These are phyloP conservation scores for Porites divaricata DNA, from an alignment of 92 coral and sea anemone species.

Conservation along the genomic window DNA sequence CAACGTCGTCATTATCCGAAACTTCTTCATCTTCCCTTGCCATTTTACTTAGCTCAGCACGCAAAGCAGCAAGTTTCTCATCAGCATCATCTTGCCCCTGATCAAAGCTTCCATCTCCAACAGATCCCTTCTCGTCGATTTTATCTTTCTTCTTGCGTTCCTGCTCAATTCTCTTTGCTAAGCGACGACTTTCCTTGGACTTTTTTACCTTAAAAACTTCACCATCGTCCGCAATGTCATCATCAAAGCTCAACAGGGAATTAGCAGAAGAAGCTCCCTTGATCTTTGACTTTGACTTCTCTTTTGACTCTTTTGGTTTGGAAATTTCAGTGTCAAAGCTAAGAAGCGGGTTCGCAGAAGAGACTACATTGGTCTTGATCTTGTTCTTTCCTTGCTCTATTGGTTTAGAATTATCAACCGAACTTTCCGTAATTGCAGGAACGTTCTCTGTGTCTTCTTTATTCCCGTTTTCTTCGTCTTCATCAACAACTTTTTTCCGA, in stretches of 20 bases:
- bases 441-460: constrained; percentile 63
- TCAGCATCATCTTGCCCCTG: constrained; percentile 40
- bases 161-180: constrained; percentile 80
- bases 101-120: not conserved
- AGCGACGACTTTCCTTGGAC: constrained; percentile 94
- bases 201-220: constrained; percentile 93
- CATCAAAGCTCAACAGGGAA: constrained; percentile 89
- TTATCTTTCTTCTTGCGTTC: constrained; percentile 77
- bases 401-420: constrained; percentile 33
- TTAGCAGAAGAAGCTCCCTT: constrained; percentile 69
- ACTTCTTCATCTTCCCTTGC: constrained; percentile 80
- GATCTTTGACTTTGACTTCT: constrained; percentile 87
- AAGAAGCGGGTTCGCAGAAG: constrained; percentile 79
- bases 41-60: constrained; percentile 92
- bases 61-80: constrained; percentile 79
- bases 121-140: constrained; percentile 35
- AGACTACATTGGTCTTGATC: constrained; percentile 54
- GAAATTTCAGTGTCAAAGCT: constrained; percentile 80
- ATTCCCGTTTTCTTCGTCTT: constrained; percentile 71
- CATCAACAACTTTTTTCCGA: constrained; percentile 79
- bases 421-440: constrained; percentile 39
- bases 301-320: constrained; percentile 57
- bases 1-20: constrained; percentile 59
- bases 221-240: constrained; percentile 64
- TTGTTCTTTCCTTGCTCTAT: constrained; percentile 52